Evolutionary conservation across 2,113 vertebrate genomes (phyloP), one percentile per base, ranked within the genome.

Genomic region (Atractosteus spatula): DNA sequence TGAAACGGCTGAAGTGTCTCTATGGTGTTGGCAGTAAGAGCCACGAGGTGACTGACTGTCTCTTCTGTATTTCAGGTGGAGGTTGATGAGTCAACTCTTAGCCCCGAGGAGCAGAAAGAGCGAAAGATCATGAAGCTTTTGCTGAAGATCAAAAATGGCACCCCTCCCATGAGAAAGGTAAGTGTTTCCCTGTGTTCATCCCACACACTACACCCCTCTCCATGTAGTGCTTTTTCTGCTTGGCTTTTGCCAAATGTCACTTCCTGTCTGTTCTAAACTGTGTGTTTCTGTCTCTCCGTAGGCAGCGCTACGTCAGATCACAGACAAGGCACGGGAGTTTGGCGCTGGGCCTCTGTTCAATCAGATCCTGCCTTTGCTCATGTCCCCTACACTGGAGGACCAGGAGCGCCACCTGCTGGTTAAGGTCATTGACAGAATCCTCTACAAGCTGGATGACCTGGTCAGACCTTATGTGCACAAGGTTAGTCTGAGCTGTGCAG

Each of bases 71-170:
- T 78, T 72, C 45, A 99, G 97, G 97, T 99, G 78, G 97, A 99
- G 87, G 97, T 99, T 72, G 97, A 99, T 74, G 97, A 99, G 83
- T 98, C 97, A 16, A 99, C 97, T 4, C 90, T 99, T 77, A 99
- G 96, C 82, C 96, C 97, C 0, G 97, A 99, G 81, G 97, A 99
- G 59, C 97, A 99, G 79, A 99, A 99, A 68, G 97, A 99, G 74
- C 93, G 97, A 80, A 99, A 99, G 92, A 99, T 99, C 80, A 99
- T 99, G 97, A 99, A 99, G 76, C 86, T 99, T 66, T 93, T 99
- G 76, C 86, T 99, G 81, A 99, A 99, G 88, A 99, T 99, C 70
- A 99, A 99, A 83, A 99, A 99, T 62, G 97, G 97, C 76, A 99
- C 97, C 2, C 97, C 97, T 62, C 97, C 97, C 61, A 99, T 99